Conservation (phyloP, 1,140 invertebrate genomes). For the Riptortus pedestris region DNA sequence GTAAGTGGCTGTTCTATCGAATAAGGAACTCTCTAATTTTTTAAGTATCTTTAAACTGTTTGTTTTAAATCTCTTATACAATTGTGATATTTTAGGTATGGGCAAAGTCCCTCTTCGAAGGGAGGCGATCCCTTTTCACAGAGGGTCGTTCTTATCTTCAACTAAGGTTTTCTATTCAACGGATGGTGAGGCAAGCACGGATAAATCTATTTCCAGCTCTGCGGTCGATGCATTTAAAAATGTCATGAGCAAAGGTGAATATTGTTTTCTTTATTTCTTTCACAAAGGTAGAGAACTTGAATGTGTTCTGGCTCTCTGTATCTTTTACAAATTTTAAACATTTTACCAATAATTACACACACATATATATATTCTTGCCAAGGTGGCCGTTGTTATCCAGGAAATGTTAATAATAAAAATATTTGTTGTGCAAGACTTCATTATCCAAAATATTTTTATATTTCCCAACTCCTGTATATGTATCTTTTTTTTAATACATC, state of each 20-base stretch:
- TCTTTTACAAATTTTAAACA: neutral
- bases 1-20: no score
- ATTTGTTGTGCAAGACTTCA: neutral
- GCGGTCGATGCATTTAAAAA: slow-evolving; percentile 1
- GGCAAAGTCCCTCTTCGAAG: no score
- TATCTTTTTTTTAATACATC: no score
- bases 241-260: slow-evolving; percentile 1
- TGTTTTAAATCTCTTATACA: no score
- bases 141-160: neutral
- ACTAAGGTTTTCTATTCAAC: neutral
- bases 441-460: neutral
- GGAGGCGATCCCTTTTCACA: neutral
- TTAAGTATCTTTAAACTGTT: no score
- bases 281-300: neutral
- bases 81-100: no score
- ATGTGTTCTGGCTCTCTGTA: no score
- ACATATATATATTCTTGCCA: neutral
- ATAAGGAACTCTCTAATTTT: no score
- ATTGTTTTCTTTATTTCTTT: no score
- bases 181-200: neutral
- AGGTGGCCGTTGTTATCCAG: neutral
- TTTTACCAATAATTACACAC: neutral
- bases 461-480: no score
- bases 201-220: neutral
- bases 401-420: neutral